phyloP scores from a whole-genome alignment of 1,140 invertebrate species.

The Phymorhynchus buccinoides region DNA sequence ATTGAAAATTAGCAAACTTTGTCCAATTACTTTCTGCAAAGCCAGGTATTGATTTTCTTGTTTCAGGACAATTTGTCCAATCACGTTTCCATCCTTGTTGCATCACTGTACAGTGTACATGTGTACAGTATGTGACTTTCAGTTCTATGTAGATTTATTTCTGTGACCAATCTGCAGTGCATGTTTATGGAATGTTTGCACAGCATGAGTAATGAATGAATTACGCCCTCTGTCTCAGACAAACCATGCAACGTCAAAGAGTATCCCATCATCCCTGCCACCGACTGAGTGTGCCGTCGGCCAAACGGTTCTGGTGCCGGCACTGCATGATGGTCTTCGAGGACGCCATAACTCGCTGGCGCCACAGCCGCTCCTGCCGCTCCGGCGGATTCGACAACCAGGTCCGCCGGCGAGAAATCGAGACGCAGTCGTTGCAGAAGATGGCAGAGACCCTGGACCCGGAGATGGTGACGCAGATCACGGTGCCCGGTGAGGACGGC shows the following conservation, averaged over 20 bases:
- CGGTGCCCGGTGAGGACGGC: constrained; percentile 36
- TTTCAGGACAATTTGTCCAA: no score
- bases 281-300: constrained; percentile 60
- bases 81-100: no score
- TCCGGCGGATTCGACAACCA: constrained; percentile 47
- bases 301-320: constrained; percentile 61
- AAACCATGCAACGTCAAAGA: constrained; percentile 34
- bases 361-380: constrained; percentile 61
- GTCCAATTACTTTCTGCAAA: no score
- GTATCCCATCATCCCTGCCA: constrained; percentile 60
- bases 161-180: no score
- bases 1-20: no score
- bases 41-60: no score
- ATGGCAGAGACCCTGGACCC: constrained; percentile 40
- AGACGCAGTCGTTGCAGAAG: constrained; percentile 50
- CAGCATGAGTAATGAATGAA: no score
- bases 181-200: no score
- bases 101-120: no score
- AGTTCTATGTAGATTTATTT: no score
- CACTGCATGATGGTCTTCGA: constrained; percentile 63
- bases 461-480: constrained; percentile 17
- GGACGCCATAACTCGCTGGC: constrained; percentile 63
- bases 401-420: constrained; percentile 51
- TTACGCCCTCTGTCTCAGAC: not conserved
- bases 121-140: no score